A percentile compares a stretch with the other conserved stretches of the same genome.
phyloP scores from a whole-genome alignment of 2,888 invertebrate genomes.

The Sarcophaga caerulescens region DNA sequence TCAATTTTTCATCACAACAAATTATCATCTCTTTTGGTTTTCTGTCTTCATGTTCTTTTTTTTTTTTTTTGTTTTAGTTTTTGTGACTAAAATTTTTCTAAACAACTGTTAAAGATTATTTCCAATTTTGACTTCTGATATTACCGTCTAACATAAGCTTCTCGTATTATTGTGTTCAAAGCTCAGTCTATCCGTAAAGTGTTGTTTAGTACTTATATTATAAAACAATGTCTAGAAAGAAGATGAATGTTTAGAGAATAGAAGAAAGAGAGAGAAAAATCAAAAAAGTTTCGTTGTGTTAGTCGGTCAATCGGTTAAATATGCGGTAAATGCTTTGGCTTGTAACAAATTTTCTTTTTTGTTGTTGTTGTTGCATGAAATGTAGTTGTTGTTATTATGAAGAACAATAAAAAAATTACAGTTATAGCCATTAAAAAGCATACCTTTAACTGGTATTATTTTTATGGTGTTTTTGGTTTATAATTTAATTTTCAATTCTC shows the following conservation, averaged over 20 bases:
- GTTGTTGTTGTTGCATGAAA: background rate
- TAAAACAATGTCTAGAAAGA: conserved; percentile 44
- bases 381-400: conserved; percentile 44
- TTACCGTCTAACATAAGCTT: conserved; percentile 22
- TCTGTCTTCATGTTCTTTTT: background rate
- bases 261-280: background rate
- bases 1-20: conserved; percentile 44
- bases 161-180: background rate
- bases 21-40: conserved; percentile 14
- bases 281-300: conserved; percentile 45
- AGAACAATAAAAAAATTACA: conserved; percentile 39
- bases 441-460: conserved; percentile 55
- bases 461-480: conserved; percentile 36
- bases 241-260: background rate
- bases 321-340: conserved; percentile 60
- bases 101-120: conserved; percentile 49
- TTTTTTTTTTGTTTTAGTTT: background rate
- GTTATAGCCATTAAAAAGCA: conserved; percentile 54
- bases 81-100: background rate
- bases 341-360: conserved; percentile 19
- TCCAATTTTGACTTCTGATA: conserved; percentile 27
- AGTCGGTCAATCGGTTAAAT: conserved; percentile 67
- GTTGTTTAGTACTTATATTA: conserved; percentile 24
- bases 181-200: background rate
- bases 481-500: conserved; percentile 16